phyloP scores from a whole-genome alignment of 2,113 vertebrate species.

The Bagarius yarrelli region DNA sequence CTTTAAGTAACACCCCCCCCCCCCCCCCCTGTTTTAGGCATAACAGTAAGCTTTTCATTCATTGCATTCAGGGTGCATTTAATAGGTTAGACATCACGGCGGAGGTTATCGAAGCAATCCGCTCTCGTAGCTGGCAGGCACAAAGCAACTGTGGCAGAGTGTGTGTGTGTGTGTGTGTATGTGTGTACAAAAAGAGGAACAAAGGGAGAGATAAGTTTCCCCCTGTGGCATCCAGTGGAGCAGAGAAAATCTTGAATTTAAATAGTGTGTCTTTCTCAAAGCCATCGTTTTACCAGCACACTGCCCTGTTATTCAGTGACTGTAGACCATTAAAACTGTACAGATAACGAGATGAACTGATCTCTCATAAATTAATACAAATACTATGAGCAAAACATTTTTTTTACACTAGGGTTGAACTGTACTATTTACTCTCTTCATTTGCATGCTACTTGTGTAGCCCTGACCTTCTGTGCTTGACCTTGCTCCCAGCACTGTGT shows the following conservation, averaged over 20 bases:
- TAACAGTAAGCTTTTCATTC: conserved; percentile 44
- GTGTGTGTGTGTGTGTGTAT: conserved; percentile 20
- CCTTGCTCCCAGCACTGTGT: conserved; percentile 24
- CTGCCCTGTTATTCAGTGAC: conserved; percentile 13
- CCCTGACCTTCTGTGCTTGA: conserved; percentile 31
- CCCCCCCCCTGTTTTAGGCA: conserved; percentile 40
- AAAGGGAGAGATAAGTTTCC: conserved; percentile 45
- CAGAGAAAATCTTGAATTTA: conserved; percentile 36
- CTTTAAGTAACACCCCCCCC: conserved; percentile 21
- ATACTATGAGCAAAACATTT: background rate
- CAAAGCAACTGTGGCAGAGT: conserved; percentile 35
- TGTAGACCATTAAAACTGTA: conserved; percentile 16
- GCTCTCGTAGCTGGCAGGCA: conserved; percentile 46
- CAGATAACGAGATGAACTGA: background rate
- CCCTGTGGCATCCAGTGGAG: conserved; percentile 36
- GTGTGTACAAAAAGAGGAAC: conserved; percentile 41
- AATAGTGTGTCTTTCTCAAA: conserved; percentile 38
- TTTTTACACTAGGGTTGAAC: background rate
- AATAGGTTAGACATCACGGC: conserved; percentile 53
- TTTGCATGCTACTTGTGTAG: conserved; percentile 11
- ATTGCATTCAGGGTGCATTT: conserved; percentile 48
- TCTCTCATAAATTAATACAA: background rate
- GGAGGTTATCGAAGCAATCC: conserved; percentile 54
- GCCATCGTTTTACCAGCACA: conserved; percentile 21
- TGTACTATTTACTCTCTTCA: background rate